Base-by-base conservation (phyloP, 2,113 vertebrate species). In the Myodes glareolus region DNA sequence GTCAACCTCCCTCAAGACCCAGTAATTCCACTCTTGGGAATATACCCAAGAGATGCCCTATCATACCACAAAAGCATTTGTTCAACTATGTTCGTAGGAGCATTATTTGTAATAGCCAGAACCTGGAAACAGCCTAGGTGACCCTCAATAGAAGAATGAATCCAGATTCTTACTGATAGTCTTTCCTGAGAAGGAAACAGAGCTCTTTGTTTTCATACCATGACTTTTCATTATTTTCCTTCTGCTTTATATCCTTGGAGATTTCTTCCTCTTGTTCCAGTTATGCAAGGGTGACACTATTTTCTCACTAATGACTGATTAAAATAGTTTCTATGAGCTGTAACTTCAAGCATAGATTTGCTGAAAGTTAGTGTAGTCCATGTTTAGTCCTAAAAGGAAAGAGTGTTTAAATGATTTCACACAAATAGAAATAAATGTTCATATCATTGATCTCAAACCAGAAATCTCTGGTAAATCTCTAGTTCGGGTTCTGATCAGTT, bases 401-500 rank as follows among this genome's bases (percentile, higher is more conserved):
- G 8, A 31, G 0, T 33, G 29, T 67, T 50, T 45, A 52, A 7
- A 14, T 80, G 12, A 65, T 68, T n/a, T 5, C 27, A n/a, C 25
- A n/a, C 5, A 21, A 19, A 75, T 2, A 47, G 7, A 72, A 29
- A 21, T 25, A 17, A 58, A 31, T 21, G 3, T 33, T 2, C 25
- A 36, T 0, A 1, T 12, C 29, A 31, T 29, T 65, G 55, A 75
- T 65, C 25, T 87, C n/a, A 13, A 29, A 10, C 0, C 2, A 58
- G 1, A 13, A 61, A 8, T 3, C 3, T 27, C 3, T 58, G n/a
- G 75, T 23, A 82, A 31, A 39, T 72, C 3, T 52, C 2, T 82
- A 7, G 9, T 52, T 0, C 2, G 70, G 2, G 17, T 36, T 4
- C 11, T 17, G 4, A 77, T 16, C 3, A 52, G 9, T 42, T 58